A percentile compares a stretch with the other conserved stretches of the same genome.
These are phyloP conservation scores for Stercorarius parasiticus DNA, from an alignment of 2,113 vertebrate genomes.

Conservation along the genomic window DNA sequence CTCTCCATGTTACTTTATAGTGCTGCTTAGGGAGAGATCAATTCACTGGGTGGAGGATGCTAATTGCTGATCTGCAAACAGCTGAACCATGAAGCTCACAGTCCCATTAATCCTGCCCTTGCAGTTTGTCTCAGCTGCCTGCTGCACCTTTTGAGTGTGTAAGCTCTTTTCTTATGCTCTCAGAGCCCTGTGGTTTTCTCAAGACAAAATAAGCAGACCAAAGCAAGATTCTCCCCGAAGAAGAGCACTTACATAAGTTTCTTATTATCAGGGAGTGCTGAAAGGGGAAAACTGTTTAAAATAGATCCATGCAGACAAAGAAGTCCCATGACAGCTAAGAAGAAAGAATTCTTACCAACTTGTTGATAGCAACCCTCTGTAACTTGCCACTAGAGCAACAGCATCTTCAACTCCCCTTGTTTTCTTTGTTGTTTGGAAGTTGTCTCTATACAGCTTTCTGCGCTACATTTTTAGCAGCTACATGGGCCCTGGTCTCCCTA, in stretches of 20 bases:
- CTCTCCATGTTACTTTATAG: neutral
- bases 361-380: conserved; percentile 29
- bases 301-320: neutral
- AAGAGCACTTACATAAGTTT: conserved; percentile 31
- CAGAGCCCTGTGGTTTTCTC: neutral
- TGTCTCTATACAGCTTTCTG: neutral
- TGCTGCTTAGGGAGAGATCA: neutral
- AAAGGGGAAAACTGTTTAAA: conserved; percentile 1
- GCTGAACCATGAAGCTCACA: neutral
- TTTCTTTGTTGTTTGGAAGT: neutral
- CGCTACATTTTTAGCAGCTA: neutral
- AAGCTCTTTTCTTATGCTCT: neutral
- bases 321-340: neutral
- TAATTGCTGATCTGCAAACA: conserved; percentile 21
- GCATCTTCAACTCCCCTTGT: neutral
- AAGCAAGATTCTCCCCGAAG: neutral
- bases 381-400: neutral
- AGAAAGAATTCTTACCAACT: neutral
- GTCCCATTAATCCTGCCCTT: neutral
- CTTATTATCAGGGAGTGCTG: neutral
- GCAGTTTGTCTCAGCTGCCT: neutral
- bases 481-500: neutral
- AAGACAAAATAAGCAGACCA: conserved; percentile 17
- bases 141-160: neutral
- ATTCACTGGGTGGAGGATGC: neutral